Percentiles rank a stretch among this genome's conserved stretches.
Conservation (phyloP, 2,113 vertebrate species). For the human (Homo sapiens) region DNA sequence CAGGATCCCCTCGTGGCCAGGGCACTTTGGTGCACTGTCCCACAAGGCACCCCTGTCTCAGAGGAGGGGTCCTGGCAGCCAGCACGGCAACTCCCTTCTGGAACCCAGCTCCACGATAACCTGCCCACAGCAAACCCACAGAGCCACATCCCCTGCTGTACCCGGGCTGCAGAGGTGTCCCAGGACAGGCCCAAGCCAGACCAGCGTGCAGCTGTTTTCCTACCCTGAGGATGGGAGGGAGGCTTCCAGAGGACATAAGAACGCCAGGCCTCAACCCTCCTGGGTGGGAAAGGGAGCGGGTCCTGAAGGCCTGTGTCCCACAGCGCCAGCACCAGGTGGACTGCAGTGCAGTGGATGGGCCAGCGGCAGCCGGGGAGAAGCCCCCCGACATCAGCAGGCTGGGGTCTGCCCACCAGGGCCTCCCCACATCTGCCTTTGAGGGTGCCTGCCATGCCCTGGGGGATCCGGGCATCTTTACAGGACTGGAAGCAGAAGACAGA, state of each 20-base stretch:
- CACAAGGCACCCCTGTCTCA: accelerated
- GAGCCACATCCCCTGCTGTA: not conserved
- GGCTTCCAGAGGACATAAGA: not conserved
- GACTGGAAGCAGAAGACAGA: not conserved
- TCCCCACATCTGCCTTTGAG: not conserved
- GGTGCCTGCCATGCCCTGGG: accelerated
- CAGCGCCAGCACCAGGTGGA: not conserved
- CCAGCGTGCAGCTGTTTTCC: not conserved
- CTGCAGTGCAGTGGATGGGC: accelerated
- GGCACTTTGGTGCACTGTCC: not conserved
- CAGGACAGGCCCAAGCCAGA: not conserved
- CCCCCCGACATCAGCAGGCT: accelerated
- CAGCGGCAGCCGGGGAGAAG: not conserved
- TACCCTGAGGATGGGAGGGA: not conserved
- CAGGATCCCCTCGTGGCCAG: not conserved
- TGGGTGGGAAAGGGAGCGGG: not conserved
- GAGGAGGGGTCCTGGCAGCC: not conserved
- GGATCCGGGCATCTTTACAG: not conserved
- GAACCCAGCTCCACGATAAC: not conserved
- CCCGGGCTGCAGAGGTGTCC: not conserved
- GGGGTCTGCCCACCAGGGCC: not conserved
- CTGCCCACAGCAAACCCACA: too few relatives aligned
- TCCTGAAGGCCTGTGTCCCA: too few relatives aligned
- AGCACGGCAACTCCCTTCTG: accelerated
- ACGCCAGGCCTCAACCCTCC: not conserved